Conservation (phyloP, 1,140 invertebrate species). For the Daktulosphaira vitifoliae region DNA sequence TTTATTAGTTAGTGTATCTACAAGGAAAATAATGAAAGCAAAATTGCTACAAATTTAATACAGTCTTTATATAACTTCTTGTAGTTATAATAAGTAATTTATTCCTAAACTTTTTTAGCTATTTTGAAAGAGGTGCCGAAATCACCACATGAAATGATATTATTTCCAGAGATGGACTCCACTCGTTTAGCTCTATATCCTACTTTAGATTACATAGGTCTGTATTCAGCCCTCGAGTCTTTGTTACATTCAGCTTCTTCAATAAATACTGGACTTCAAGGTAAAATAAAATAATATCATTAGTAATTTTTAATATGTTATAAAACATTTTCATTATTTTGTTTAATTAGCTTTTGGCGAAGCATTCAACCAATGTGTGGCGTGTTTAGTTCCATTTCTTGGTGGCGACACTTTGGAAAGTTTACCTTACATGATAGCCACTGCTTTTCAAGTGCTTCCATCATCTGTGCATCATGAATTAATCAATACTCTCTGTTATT, state of each 20-base stretch:
- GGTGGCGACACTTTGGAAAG: constrained; percentile 93
- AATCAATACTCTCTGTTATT: constrained; percentile 89
- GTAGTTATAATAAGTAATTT: too few species aligned
- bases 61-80: too few species aligned
- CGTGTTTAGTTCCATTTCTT: constrained; percentile 88
- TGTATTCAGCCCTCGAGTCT: constrained; percentile 79
- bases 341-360: constrained; percentile 87
- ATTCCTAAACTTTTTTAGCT: constrained; percentile 55
- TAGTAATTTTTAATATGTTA: background rate
- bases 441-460: constrained; percentile 85
- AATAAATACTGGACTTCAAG: constrained; percentile 60
- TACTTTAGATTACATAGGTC: constrained; percentile 86
- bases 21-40: too few species aligned
- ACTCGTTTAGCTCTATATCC: constrained; percentile 83
- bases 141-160: constrained; percentile 81
- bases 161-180: constrained; percentile 71
- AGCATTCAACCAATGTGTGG: constrained; percentile 78
- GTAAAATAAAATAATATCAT: background rate
- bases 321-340: too few species aligned
- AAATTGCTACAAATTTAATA: too few species aligned
- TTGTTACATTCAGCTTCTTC: constrained; percentile 72
- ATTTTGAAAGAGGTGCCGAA: constrained; percentile 90
- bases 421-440: constrained; percentile 87
- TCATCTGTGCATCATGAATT: constrained; percentile 86
- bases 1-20: too few species aligned